These are phyloP conservation scores for Amphiura filiformis DNA, from an alignment of 35 echinoderm and acorn worm genomes.

Conservation along the genomic window DNA sequence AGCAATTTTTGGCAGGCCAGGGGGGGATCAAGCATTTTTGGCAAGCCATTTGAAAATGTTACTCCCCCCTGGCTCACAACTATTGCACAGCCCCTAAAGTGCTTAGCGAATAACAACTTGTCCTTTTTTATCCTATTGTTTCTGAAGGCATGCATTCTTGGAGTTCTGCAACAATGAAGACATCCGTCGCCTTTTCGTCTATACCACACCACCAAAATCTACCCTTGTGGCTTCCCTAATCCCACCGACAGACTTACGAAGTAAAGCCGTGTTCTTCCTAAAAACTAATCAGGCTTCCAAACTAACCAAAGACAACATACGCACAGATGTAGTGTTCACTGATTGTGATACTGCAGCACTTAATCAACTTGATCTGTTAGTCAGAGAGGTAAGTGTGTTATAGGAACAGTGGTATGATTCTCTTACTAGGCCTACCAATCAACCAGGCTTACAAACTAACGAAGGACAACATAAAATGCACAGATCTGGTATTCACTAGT, in stretches of 20 bases:
- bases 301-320: slow-evolving; percentile 89
- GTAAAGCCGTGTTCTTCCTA: slow-evolving; percentile 91
- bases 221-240: slow-evolving; percentile 68
- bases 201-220: slow-evolving; percentile 77
- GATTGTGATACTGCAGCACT: slow-evolving; percentile 71
- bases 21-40: no score
- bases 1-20: no score
- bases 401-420: not conserved
- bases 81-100: no score
- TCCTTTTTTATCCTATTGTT: no score
- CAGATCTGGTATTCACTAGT: no score
- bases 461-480: no score
- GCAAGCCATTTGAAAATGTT: no score
- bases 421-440: slow-evolving; percentile 70
- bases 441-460: no score
- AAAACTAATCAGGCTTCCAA: slow-evolving; percentile 96
- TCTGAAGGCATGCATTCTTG: slow-evolving; percentile 79
- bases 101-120: no score
- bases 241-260: slow-evolving; percentile 51
- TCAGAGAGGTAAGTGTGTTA: slow-evolving; percentile 72
- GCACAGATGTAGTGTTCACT: slow-evolving; percentile 89
- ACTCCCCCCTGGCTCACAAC: no score
- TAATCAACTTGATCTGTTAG: slow-evolving; percentile 80
- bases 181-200: slow-evolving; percentile 93
- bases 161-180: slow-evolving; percentile 99